Percentiles rank a stretch among this genome's conserved stretches.
Evolutionary conservation across 2,113 vertebrate species (phyloP).

Genomic region (Centropus unirufus): DNA sequence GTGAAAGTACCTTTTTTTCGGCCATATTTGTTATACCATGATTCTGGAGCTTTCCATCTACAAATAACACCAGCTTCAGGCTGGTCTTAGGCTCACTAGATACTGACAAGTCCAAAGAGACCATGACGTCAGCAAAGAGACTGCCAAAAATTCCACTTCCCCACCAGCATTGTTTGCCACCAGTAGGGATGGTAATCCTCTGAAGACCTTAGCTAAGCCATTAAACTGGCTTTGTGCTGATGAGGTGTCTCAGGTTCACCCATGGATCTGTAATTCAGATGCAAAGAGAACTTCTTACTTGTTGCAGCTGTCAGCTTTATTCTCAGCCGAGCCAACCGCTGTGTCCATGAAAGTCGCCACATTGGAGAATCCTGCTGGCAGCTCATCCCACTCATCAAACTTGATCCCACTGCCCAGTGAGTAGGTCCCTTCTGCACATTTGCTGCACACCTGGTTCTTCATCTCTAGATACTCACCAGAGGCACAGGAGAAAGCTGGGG

Average conservation of each 20-base stretch:
- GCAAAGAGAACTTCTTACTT: constrained; percentile 78
- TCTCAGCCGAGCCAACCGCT: constrained; percentile 70
- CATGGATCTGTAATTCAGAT: background rate
- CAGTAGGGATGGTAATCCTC: background rate
- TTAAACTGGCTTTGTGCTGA: background rate
- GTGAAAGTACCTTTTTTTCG: background rate
- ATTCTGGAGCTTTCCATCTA: background rate
- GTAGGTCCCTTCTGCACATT: constrained; percentile 91
- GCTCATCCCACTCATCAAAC: constrained; percentile 94
- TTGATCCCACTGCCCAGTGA: constrained; percentile 95
- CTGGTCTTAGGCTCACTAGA: background rate
- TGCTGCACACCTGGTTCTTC: constrained; percentile 92
- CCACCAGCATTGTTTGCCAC: background rate
- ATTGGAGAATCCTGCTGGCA: constrained; percentile 92
- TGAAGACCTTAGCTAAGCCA: background rate
- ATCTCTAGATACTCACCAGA: constrained; percentile 96
- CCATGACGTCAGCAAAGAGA: background rate
- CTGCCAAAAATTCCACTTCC: background rate
- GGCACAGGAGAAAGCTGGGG: constrained; percentile 91
- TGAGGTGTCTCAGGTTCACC: background rate
- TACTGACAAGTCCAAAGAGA: background rate
- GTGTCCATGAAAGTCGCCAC: constrained; percentile 89
- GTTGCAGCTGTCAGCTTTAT: constrained; percentile 82
- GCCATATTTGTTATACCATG: background rate
- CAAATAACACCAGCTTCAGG: background rate